Evolutionary conservation across 2,113 vertebrate species (phyloP).

Genomic region (Hemibagrus wyckioides): DNA sequence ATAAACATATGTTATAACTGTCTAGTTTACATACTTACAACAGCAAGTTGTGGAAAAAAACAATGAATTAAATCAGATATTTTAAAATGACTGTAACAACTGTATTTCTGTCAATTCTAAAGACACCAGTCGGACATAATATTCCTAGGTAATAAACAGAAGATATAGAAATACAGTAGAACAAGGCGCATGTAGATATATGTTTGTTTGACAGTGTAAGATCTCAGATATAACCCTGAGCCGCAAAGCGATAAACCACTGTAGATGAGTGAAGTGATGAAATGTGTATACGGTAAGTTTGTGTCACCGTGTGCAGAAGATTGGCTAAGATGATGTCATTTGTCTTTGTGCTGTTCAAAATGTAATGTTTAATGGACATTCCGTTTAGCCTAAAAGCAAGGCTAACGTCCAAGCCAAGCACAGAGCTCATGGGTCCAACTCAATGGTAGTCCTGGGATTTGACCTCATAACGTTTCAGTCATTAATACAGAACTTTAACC

Average conservation of each 20-base stretch:
- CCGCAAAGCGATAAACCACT: background rate
- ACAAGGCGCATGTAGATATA: background rate
- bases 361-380: background rate
- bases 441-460: background rate
- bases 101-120: background rate
- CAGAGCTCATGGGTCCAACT: background rate
- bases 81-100: background rate
- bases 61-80: background rate
- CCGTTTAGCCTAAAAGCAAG: background rate
- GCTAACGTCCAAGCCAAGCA: background rate
- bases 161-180: background rate
- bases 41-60: background rate
- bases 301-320: background rate
- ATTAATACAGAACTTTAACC: background rate
- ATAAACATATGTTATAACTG: background rate
- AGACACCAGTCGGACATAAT: background rate
- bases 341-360: background rate
- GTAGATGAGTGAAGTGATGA: background rate
- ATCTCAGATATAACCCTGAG: background rate
- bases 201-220: background rate
- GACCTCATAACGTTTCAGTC: background rate
- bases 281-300: background rate
- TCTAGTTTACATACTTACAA: background rate
- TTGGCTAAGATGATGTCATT: background rate
- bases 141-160: background rate